Evolutionary conservation across 2,888 invertebrate species (phyloP).

Genomic region (Drosophila mercatorum): DNA sequence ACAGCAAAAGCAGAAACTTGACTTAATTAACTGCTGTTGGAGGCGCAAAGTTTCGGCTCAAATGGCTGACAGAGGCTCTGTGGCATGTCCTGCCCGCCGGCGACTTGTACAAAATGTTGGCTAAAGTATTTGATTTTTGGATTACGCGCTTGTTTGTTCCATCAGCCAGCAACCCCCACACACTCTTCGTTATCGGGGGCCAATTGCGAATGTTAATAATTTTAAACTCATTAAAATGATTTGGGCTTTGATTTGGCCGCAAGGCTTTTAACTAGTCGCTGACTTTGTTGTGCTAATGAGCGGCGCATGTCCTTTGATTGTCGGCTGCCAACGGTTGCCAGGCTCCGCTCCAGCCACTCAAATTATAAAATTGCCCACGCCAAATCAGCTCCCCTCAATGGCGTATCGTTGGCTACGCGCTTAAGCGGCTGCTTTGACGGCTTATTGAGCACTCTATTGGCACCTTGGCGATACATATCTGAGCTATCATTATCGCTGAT

Average conservation of each 20-base stretch:
- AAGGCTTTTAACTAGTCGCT: conserved; percentile 43
- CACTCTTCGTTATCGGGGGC: conserved; percentile 19
- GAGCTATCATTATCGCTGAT: conserved; percentile 69
- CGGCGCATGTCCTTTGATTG: conserved; percentile 54
- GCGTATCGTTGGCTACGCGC: conserved; percentile 45
- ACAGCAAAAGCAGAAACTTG: conserved; percentile 57
- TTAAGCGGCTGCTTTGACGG: conserved; percentile 48
- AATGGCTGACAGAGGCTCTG: conserved; percentile 42
- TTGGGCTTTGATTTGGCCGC: conserved; percentile 66
- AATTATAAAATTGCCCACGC: neutral
- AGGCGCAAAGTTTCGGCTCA: conserved; percentile 64
- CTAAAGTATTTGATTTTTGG: conserved; percentile 75
- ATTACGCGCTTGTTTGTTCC: conserved; percentile 60
- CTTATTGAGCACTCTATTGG: conserved; percentile 73
- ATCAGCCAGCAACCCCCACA: conserved; percentile 1
- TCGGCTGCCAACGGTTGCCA: conserved; percentile 15
- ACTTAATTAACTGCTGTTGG: conserved; percentile 78
- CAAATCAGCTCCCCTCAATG: conserved; percentile 21
- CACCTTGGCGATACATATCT: conserved; percentile 65
- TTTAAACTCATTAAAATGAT: conserved; percentile 73
- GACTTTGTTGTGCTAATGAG: conserved; percentile 58
- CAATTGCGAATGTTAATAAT: conserved; percentile 72
- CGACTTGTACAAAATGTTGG: conserved; percentile 65
- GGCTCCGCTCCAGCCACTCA: neutral
- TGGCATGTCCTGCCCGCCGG: conserved; percentile 55